Evolutionary conservation across 2,113 vertebrate genomes (phyloP), one percentile per base, ranked within the genome.

Genomic region (Toxostoma redivivum): DNA sequence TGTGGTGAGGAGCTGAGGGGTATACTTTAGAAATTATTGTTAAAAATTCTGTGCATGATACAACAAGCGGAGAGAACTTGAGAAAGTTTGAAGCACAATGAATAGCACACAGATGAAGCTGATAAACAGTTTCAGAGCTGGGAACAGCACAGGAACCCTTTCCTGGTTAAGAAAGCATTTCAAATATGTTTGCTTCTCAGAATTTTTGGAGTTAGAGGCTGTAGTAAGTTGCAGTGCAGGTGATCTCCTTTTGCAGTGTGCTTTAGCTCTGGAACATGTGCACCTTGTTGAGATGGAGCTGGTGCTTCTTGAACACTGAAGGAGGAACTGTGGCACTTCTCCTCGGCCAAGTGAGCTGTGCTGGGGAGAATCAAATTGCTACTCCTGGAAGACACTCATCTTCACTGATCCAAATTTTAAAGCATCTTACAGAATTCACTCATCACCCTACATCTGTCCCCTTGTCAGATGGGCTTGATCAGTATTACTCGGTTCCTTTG

Each of bases 401-500:
- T 92, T 92, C 66, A 48, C 53, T 90, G 92, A 84, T 60, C 81
- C 82, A 76, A 80, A 66, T 94, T 86, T 84, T 87, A 86, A 97
- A 89, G 84, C 56, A 2, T 69, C 91, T 92, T 89, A 90, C 9
- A 94, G 56, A 62, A 80, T 76, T 94, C 96, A 94, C 64, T 92
- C 94, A 90, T 92, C 89, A 73, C 74, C 64, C 81, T 96, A 73
- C 86, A 87, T 92, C 92, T 66, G 70, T 94, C 94, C 80, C 92
- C 94, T 93, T 85, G 84, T 96, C 93, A 56, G 79, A 92, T 85
- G 77, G 88, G 88, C 76, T 95, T 96, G 79, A 96, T 89, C 54
- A 93, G 94, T 81, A 86, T 95, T 91, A 86, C 91, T 80, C 51
- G 28, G 88, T 84, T 93, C 92, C 89, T 96, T 95, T 92, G 96